Conservation (phyloP, 2,113 vertebrate species). For the mouse (Mus musculus) region DNA sequence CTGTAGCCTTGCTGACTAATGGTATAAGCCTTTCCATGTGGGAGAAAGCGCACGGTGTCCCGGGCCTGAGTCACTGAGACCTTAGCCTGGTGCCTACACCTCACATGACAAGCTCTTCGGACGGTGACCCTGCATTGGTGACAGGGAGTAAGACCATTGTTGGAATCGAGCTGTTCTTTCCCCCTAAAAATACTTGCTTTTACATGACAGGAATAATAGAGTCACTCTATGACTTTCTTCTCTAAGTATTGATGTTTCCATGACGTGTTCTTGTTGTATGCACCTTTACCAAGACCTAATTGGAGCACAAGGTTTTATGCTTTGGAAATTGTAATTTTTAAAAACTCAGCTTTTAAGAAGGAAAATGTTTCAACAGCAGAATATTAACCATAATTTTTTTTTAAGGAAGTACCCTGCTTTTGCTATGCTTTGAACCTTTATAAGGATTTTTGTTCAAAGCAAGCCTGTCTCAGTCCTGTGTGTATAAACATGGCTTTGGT, state of each 20-base stretch:
- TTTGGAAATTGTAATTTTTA: constrained; percentile 26
- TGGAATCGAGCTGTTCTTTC: constrained; percentile 8
- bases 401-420: background rate
- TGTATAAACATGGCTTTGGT: constrained; percentile 51
- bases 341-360: background rate
- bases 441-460: constrained; percentile 49
- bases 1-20: fast-evolving
- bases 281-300: background rate
- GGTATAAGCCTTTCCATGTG: background rate
- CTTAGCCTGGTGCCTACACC: background rate
- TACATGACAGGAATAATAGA: background rate
- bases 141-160: constrained; percentile 30
- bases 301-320: background rate
- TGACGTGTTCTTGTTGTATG: background rate
- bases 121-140: background rate
- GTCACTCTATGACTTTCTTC: background rate
- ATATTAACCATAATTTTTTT: constrained; percentile 10
- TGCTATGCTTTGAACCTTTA: background rate
- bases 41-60: background rate
- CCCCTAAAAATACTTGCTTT: constrained; percentile 33
- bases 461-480: background rate
- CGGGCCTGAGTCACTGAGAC: no score
- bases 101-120: background rate
- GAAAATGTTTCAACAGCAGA: constrained; percentile 9
- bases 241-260: background rate